Evolutionary conservation across 2,113 vertebrate species (phyloP).

Genomic region (Platysternon megacephalum): DNA sequence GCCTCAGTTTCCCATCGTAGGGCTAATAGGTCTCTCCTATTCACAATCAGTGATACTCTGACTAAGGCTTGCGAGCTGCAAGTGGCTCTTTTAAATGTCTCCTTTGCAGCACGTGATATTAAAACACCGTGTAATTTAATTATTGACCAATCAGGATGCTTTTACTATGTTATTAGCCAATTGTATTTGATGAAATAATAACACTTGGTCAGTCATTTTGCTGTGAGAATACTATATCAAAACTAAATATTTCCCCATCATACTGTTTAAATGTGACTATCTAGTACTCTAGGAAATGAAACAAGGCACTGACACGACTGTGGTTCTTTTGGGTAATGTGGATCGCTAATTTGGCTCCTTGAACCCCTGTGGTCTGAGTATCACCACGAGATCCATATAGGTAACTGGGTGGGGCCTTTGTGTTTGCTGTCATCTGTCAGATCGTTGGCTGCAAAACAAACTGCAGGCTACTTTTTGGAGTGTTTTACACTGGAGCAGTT

Average conservation of each 20-base stretch:
- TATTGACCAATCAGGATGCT: background rate
- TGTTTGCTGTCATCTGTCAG: background rate
- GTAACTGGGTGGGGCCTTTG: fast-evolving
- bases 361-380: too few species aligned
- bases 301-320: background rate
- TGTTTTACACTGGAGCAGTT: fast-evolving
- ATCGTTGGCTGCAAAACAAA: fast-evolving
- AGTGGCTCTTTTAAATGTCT: background rate
- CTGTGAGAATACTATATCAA: background rate
- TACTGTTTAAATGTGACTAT: background rate
- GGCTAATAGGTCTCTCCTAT: background rate
- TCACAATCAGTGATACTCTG: background rate
- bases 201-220: background rate
- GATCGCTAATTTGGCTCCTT: too few species aligned
- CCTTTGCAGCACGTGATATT: background rate
- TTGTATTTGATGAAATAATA: background rate
- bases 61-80: background rate
- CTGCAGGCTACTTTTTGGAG: background rate
- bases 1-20: background rate
- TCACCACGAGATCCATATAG: fast-evolving
- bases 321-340: too few species aligned
- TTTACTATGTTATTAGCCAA: background rate
- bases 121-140: background rate
- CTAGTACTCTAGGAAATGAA: background rate
- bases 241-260: background rate